phyloP scores from a whole-genome alignment of 1,140 invertebrate genomes.

The Octopus sinensis region DNA sequence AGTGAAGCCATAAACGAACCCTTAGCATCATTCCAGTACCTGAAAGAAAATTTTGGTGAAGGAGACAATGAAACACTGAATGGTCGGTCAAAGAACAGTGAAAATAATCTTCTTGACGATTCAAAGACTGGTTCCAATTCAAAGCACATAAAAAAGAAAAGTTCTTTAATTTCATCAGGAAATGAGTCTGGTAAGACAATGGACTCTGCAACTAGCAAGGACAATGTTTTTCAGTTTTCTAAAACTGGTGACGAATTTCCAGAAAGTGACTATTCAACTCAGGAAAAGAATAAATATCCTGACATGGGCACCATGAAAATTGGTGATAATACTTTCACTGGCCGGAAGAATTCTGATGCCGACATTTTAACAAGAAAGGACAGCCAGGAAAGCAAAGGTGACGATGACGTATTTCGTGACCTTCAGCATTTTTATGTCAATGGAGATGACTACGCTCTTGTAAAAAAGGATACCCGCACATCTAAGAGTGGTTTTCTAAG shows the following conservation, averaged over 20 bases:
- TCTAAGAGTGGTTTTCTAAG: not conserved
- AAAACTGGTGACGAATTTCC: not conserved
- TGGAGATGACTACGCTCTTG: constrained; percentile 3
- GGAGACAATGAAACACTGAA: not conserved
- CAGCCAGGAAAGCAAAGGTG: not conserved
- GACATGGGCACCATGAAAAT: not conserved
- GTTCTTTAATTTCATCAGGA: not conserved
- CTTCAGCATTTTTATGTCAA: constrained; percentile 6
- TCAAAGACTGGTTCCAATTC: not conserved
- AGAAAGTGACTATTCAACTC: not conserved
- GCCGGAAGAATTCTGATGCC: not conserved
- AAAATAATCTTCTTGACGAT: not conserved
- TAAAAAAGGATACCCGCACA: not conserved
- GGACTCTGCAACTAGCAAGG: not conserved
- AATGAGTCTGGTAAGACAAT: not conserved
- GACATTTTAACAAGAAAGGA: not conserved
- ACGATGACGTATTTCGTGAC: constrained; percentile 4
- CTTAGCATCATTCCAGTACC: not conserved
- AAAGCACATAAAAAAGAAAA: not conserved
- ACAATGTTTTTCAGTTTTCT: not conserved
- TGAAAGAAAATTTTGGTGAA: not conserved
- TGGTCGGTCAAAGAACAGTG: not conserved
- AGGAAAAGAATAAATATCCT: not conserved
- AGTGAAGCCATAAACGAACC: not conserved
- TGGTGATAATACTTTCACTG: not conserved